Conservation (phyloP, 2,797 vertebrate genomes). For the Alca torda region DNA sequence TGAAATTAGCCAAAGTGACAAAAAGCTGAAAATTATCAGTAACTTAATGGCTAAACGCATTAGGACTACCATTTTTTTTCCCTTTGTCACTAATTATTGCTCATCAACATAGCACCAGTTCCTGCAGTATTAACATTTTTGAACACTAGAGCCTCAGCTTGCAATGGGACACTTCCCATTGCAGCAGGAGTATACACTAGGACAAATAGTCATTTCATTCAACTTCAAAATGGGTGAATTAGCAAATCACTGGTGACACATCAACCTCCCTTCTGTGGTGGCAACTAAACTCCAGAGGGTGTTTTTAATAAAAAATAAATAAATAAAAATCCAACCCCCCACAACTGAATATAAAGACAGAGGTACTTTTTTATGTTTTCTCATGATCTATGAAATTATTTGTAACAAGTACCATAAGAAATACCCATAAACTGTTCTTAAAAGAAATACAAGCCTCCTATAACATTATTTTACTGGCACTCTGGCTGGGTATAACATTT, state of each 20-base stretch:
- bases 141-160: not conserved
- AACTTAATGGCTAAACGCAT: not conserved
- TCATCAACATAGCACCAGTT: not conserved
- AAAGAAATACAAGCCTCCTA: constrained; percentile 2
- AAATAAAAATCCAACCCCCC: not conserved
- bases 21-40: not conserved
- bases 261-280: not conserved
- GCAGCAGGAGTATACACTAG: not conserved
- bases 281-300: not conserved
- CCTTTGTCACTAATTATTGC: not conserved
- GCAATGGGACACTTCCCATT: not conserved
- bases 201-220: not conserved
- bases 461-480: constrained; percentile 1
- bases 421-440: constrained; percentile 9
- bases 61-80: not conserved
- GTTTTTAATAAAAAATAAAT: not conserved
- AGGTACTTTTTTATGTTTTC: not conserved
- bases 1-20: not conserved
- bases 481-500: constrained; percentile 9
- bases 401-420: not conserved
- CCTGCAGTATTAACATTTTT: not conserved
- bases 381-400: not conserved
- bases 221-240: not conserved
- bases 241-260: not conserved
- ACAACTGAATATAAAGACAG: not conserved